phyloP scores from a whole-genome alignment of 1,140 invertebrate genomes.

The Acromyrmex heyeri region DNA sequence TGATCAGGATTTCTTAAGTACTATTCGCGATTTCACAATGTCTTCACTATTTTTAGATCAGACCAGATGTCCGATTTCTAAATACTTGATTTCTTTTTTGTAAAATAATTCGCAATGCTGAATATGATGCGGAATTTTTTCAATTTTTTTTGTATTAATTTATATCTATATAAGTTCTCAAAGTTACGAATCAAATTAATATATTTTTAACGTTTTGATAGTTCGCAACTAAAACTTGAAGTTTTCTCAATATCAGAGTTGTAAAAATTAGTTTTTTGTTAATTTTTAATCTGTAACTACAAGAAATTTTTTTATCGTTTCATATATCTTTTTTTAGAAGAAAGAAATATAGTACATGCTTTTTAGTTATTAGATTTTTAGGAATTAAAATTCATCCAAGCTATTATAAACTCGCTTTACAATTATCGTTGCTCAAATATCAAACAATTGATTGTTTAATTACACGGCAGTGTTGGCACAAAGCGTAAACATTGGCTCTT shows the following conservation, averaged over 20 bases:
- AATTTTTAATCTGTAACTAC: neutral
- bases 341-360: slow-evolving; percentile 18
- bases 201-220: neutral
- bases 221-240: neutral
- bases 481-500: slow-evolving; percentile 69
- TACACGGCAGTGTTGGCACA: slow-evolving; percentile 74
- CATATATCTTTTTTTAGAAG: neutral
- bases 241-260: slow-evolving; percentile 11
- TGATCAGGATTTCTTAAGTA: slow-evolving; percentile 55
- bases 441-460: slow-evolving; percentile 57
- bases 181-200: neutral
- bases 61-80: neutral
- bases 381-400: slow-evolving; percentile 33
- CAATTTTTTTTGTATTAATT: slow-evolving; percentile 6
- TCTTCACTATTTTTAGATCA: neutral
- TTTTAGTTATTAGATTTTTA: slow-evolving; percentile 19
- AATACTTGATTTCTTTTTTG: neutral
- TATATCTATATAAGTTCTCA: neutral
- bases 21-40: slow-evolving; percentile 10
- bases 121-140: neutral
- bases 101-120: neutral
- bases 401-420: slow-evolving; percentile 31
- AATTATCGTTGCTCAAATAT: slow-evolving; percentile 54
- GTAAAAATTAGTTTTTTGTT: slow-evolving; percentile 8
- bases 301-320: slow-evolving; percentile 19